Conservation (phyloP, 2,888 invertebrate species). For the Anthrax anthrax region DNA sequence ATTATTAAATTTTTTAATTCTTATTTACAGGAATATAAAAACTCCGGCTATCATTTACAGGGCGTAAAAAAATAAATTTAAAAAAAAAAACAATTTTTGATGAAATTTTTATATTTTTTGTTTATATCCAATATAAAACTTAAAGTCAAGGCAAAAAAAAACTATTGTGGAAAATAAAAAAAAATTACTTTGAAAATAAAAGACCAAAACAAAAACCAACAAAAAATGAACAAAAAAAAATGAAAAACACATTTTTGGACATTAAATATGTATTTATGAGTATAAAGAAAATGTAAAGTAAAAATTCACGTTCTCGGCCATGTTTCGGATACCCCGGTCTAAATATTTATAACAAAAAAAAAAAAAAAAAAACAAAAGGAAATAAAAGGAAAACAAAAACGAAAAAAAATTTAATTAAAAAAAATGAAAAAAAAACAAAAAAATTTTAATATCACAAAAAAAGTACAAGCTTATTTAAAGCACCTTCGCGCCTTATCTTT, state of each 20-base stretch:
- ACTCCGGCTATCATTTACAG: background rate
- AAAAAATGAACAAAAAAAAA: conserved; percentile 15
- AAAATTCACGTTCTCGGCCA: conserved; percentile 24
- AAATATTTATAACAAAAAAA: conserved; percentile 21
- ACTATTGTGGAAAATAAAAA: conserved; percentile 25
- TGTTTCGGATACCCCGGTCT: conserved; percentile 43
- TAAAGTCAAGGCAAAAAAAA: conserved; percentile 20
- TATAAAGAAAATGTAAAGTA: conserved; percentile 14
- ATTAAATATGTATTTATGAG: conserved; percentile 1
- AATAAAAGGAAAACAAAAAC: conserved; percentile 12
- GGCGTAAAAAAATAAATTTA: background rate
- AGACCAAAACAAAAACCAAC: conserved; percentile 3
- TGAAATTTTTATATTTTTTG: background rate
- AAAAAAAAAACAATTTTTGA: background rate
- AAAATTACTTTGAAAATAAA: conserved; percentile 25
- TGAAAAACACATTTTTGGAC: conserved; percentile 13
- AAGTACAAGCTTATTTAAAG: conserved; percentile 59
- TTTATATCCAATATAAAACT: conserved; percentile 23
- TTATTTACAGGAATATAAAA: conserved; percentile 12
- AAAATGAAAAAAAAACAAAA: conserved; percentile 25
- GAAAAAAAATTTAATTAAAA: conserved; percentile 14
- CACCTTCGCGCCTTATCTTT: conserved; percentile 61
- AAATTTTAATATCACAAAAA: conserved; percentile 37
- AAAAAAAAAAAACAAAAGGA: conserved; percentile 12
- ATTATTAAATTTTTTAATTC: conserved; percentile 12